These are phyloP conservation scores for Drosophila dives DNA, from an alignment of 2,888 invertebrate species.

Conservation along the genomic window DNA sequence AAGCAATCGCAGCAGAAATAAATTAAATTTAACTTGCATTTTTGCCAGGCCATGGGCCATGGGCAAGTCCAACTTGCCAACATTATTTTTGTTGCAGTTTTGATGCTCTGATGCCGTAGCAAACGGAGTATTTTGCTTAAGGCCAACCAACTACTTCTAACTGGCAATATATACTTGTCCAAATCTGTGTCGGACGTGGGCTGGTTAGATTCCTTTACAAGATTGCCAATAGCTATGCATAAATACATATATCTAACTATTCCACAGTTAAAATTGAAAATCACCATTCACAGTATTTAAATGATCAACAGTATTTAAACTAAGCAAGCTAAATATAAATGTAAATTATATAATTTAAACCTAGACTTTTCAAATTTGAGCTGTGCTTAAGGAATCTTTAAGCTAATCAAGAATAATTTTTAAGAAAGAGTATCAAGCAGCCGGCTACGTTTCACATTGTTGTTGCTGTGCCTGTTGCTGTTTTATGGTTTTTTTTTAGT, in stretches of 20 bases:
- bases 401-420: neutral
- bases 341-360: neutral
- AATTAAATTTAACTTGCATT: conserved; percentile 81
- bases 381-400: neutral
- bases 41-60: conserved; percentile 64
- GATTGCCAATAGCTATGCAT: neutral
- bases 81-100: conserved; percentile 20
- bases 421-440: neutral
- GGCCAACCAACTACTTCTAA: neutral
- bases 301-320: neutral
- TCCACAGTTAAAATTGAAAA: neutral
- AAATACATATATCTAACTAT: neutral
- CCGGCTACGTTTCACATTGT: neutral
- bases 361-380: neutral
- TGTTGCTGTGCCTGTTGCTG: conserved; percentile 19
- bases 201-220: neutral
- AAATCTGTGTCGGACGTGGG: neutral
- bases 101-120: conserved; percentile 1
- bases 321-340: neutral
- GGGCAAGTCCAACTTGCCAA: conserved; percentile 50
- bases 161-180: neutral
- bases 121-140: neutral
- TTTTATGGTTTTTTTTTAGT: conserved; percentile 19
- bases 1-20: conserved; percentile 77
- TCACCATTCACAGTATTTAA: neutral